Evolutionary conservation across 2,888 invertebrate species (phyloP), one percentile per base, ranked within the genome.

Genomic region (Apoda limacodes): DNA sequence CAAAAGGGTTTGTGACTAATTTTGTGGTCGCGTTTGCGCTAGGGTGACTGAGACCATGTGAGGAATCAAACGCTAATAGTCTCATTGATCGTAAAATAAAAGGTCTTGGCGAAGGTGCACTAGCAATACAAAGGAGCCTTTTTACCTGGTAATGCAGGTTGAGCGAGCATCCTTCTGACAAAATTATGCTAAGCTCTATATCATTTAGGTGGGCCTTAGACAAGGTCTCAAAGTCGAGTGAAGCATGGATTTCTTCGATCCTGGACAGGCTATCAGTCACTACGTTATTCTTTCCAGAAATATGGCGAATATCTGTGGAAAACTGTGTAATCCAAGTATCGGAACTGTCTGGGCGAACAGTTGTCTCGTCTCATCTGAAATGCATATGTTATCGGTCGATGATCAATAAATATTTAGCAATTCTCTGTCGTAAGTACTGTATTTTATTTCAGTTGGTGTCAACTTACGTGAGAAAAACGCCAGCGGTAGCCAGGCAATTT

Each of bases 381-480:
- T 0, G 62, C 59, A 17, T 38, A 61, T 0, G 35, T 42, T 5
- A 64, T 25, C 24, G 39, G 42, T 17, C 37, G 42, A 22, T 41
- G 45, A 17, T 37, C 42, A 0, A 39, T 44, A n/a, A 30, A 33
- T 3, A 45, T 25, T 65, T 2, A 62, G 39, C 0, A 72, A 44
- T 40, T 68, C 62, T 2, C 62, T 17, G 28, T 71, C 64, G 34
- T 66, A 69, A 1, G 57, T 46, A 9, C 50, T 42, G 52, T 52
- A 49, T n/a, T 58, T 62, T 3, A 11, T 22, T 37, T 39, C 3
- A 45, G 20, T n/a, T 30, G 37, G 17, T 48, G 44, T 0, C 1
- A 45, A 23, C 14, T 47, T 47, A 9, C 35, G 41, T 10, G 37
- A 39, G 9, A 43, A 44, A 11, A 39, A 44, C 2, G 43, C 45